Evolutionary conservation across 2,797 vertebrate genomes (phyloP).

Genomic region (Gymnoscopelus microlampas): DNA sequence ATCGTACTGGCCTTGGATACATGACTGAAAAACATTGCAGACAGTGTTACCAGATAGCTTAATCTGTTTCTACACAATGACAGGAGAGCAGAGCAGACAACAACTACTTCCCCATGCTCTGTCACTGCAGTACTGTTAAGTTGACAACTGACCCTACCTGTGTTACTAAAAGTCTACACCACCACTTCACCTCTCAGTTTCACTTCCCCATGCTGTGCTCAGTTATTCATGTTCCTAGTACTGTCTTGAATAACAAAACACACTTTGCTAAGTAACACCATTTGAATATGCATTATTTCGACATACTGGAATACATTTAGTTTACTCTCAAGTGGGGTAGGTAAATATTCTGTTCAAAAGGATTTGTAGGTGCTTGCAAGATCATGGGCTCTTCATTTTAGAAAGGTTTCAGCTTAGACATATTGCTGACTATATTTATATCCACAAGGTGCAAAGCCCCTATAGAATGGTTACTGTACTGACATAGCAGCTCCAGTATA

Average conservation of each 20-base stretch:
- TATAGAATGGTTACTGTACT: not conserved
- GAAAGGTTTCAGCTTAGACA: slow-evolving; percentile 5
- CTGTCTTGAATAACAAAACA: slow-evolving; percentile 5
- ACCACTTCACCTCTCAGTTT: slow-evolving; percentile 33
- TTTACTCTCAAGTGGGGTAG: not conserved
- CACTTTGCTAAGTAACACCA: not conserved
- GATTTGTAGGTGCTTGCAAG: not conserved
- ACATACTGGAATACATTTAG: not conserved
- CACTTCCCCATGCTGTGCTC: slow-evolving; percentile 31
- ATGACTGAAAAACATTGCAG: no score
- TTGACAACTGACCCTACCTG: slow-evolving; percentile 20
- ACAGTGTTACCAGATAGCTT: no score
- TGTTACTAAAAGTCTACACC: slow-evolving; percentile 9
- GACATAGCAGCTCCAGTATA: not conserved
- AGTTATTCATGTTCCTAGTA: not conserved
- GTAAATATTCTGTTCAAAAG: no score
- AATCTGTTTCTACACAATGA: no score
- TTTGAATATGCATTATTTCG: not conserved
- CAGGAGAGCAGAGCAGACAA: not conserved
- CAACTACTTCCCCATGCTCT: slow-evolving; percentile 33
- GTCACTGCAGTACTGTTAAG: not conserved
- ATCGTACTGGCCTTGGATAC: no score
- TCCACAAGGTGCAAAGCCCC: not conserved
- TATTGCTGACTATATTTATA: not conserved
- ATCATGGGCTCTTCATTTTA: slow-evolving; percentile 10